A percentile compares a stretch with the other conserved stretches of the same genome.
Evolutionary conservation across 2,888 invertebrate species (phyloP).

Genomic region (Cataglyphis altisquamis): DNA sequence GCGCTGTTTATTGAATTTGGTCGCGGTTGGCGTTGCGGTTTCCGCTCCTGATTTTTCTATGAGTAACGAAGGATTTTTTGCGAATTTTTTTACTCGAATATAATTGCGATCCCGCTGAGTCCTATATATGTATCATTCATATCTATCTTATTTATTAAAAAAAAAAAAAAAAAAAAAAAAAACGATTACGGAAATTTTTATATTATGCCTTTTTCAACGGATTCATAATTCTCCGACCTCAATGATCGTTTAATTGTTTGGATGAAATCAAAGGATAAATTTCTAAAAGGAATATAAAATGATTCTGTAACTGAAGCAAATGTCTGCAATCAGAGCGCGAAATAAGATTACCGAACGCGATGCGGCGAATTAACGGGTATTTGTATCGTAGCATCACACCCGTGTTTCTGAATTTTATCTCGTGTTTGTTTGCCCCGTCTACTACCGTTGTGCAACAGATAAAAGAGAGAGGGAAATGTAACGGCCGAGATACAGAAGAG

Average conservation of each 20-base stretch:
- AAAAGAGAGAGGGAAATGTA: background rate
- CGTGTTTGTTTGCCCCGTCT: constrained; percentile 14
- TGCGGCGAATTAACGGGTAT: constrained; percentile 34
- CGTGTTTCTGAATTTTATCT: constrained; percentile 31
- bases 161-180: constrained; percentile 1
- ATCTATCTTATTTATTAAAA: background rate
- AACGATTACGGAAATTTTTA: background rate
- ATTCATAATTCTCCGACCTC: constrained; percentile 20
- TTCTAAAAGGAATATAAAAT: constrained; percentile 24
- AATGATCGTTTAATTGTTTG: constrained; percentile 6
- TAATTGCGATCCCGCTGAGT: background rate
- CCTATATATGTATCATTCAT: background rate
- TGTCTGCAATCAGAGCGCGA: constrained; percentile 36
- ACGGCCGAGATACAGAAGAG: background rate
- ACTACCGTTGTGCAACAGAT: background rate
- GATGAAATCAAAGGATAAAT: constrained; percentile 18
- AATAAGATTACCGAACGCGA: constrained; percentile 36
- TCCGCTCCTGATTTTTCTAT: constrained; percentile 20
- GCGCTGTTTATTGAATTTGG: constrained; percentile 45
- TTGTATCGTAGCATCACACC: constrained; percentile 34
- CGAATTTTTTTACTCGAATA: constrained; percentile 26
- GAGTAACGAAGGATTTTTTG: constrained; percentile 1
- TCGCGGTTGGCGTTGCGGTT: constrained; percentile 41
- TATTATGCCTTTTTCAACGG: constrained; percentile 1
- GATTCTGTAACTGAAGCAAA: constrained; percentile 32